A percentile compares a stretch with the other conserved stretches of the same genome.
phyloP scores from a whole-genome alignment of 2,888 invertebrate genomes.

The Andrena trimmerana region DNA sequence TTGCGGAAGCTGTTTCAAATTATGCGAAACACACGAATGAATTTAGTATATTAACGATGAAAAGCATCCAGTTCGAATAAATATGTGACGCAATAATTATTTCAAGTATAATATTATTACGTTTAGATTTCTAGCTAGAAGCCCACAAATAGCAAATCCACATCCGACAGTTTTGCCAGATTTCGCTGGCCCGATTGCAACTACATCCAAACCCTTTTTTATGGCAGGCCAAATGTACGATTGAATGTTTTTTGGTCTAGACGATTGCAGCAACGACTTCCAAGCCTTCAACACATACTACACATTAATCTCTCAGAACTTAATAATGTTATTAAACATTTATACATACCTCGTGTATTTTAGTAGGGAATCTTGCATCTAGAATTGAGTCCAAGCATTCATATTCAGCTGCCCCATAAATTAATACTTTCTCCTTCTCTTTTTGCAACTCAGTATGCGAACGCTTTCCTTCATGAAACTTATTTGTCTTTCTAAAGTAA shows the following conservation, averaged over 20 bases:
- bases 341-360: conserved; percentile 71
- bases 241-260: conserved; percentile 86
- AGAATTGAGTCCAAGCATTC: conserved; percentile 70
- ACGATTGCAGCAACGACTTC: conserved; percentile 40
- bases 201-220: conserved; percentile 88
- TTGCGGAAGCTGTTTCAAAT: conserved; percentile 46
- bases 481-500: background rate
- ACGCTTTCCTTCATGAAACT: background rate
- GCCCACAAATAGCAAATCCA: conserved; percentile 89
- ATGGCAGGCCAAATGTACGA: conserved; percentile 90
- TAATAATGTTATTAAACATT: conserved; percentile 4
- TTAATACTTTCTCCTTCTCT: conserved; percentile 71
- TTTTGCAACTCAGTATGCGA: background rate
- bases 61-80: no score
- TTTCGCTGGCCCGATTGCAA: conserved; percentile 87
- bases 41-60: background rate
- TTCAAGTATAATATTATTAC: conserved; percentile 40
- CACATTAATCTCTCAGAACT: background rate
- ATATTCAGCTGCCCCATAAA: conserved; percentile 71
- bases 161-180: conserved; percentile 91
- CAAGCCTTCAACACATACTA: conserved; percentile 55
- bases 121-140: conserved; percentile 81
- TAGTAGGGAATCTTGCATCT: conserved; percentile 74
- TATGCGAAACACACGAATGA: background rate
- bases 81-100: conserved; percentile 17